Evolutionary conservation across 1,140 invertebrate species (phyloP), one percentile per base, ranked within the genome.

Genomic region (Rhynchophorus ferrugineus): DNA sequence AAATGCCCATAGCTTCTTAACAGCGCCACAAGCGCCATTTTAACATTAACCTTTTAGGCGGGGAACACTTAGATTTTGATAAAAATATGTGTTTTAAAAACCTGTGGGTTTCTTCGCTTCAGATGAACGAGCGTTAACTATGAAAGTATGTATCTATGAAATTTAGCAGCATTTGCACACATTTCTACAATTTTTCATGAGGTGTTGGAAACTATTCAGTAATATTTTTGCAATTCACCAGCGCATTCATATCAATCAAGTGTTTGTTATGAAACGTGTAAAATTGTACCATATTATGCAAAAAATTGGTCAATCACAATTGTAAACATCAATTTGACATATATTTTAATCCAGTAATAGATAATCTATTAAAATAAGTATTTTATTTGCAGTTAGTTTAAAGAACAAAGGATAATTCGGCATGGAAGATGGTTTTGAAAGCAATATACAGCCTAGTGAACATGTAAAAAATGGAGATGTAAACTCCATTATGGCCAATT

Each of bases 21-120:
- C 54, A 71, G 71, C 73, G 73, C 73, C 74, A 76, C 75, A 54
- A 71, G 71, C 73, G 73, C 73, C 74, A 76, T 75, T 75, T 75
- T 75, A 44, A 9, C 36, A 74, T 68, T 75, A 76, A 75, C 75
- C 74, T 70, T 67, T 66, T 64, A 66, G 66, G 71, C 67, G 71
- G 68, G 71, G 65, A 69, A 49, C 49, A 24, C 11, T 44, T 34
- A 24, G 44, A 44, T 43, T 44, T 45, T 47, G 22, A 36, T 36
- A 51, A 43, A 44, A 49, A 45, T 20, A 53, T 54, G 20, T 48
- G 13, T 33, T 17, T 0, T 20, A 18, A 37, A 44, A 44, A 49
- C 11, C 47, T 46, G 41, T 47, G 35, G 14, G 38, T 17, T 22
- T 43, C 5, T 42, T 43, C 14, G 21, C 45, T 41, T 38, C 14